Base-by-base conservation (phyloP, 2,888 invertebrate species). In the Cabera pusaria region DNA sequence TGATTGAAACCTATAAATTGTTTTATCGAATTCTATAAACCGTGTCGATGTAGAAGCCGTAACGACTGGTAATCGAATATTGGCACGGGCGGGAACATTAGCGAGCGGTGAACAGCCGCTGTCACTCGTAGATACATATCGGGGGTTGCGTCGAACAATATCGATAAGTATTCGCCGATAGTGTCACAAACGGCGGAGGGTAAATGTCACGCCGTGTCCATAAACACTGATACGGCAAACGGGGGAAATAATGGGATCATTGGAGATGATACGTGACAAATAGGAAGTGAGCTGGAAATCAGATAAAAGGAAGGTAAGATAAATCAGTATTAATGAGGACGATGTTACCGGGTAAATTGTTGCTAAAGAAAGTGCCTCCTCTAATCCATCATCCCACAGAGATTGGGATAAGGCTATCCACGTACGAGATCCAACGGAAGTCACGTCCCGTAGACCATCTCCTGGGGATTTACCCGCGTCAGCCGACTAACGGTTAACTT, bases 381-480 rank as follows among this genome's bases (percentile, higher is more conserved):
- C 31, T 45, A 48, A 51, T 48, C 43, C 38, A 48, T 51, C 43
- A 45, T 43, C 29, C 29, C 38, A 25, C 29, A 41, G 46, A 41
- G 38, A 44, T 41, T 42, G 23, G 41, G 42, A 28, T 37, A 43
- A 47, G 49, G 47, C 44, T 35, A 44, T 40, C 49, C 39, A 37
- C 49, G 49, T 49, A 45, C 43, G 36, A 40, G 19, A 31, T 22
- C 14, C 16, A 38, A 31, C 40, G 44, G 44, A 44, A 51, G 49
- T 49, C 65, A 61, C 64, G 63, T 62, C 36, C 44, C 42, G 45
- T 48, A 22, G 28, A 38, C 52, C 49, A 54, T 58, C 61, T 50
- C 57, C 33, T 11, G 38, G 56, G 63, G 72, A 67, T 67, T 68
- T 67, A 67, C 60, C 66, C 59, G 48, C 48, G 56, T 61, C 63